Evolutionary conservation across 2,888 invertebrate species (phyloP), one percentile per base, ranked within the genome.

Genomic region (Agrochola macilenta): DNA sequence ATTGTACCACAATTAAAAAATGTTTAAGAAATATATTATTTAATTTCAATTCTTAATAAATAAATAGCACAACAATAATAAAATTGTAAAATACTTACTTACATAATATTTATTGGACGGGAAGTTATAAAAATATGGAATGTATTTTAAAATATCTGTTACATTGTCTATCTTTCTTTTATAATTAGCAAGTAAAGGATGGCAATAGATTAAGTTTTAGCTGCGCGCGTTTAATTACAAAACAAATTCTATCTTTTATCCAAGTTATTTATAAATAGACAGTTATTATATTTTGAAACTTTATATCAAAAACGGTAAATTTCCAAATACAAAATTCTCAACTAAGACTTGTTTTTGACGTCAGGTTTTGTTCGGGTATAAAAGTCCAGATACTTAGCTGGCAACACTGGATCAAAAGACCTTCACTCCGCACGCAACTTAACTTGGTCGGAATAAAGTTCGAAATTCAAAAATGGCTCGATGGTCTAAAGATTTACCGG

Each of bases 31-130:
- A 23, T 49, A 49, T 49, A 30, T 49, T 20, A 4, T 12, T 30
- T 66, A 30, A 66, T 66, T 66, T 49, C 20, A 30, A 49, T 30
- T 66, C 20, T 12, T 49, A 66, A 30, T 66, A 66, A 49, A 66
- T 66, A 49, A 66, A 66, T 30, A 66, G 20, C 12, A 23, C 8
- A 66, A 66, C 20, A 20, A 12, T 30, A 26, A 7, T 30, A 30
- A 20, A 23, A 63, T 63, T 39, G 23, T 63, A 63, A 35, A 66
- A 26, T 49, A 66, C 1, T 11, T 54, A n/a, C 20, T 11, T 54
- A n/a, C 20, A 26, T 20, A 9, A 46, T 26, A 30, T 12, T 20
- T 26, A 39, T 17, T 49, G 49, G 66, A 66, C 49, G 66, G 66
- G 26, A 30, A 2, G 0, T 30, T 23, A 23, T 5, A 49, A 4